Evolutionary conservation across 2,888 invertebrate genomes (phyloP), one percentile per base, ranked within the genome.

Genomic region (Leucoma salicis): DNA sequence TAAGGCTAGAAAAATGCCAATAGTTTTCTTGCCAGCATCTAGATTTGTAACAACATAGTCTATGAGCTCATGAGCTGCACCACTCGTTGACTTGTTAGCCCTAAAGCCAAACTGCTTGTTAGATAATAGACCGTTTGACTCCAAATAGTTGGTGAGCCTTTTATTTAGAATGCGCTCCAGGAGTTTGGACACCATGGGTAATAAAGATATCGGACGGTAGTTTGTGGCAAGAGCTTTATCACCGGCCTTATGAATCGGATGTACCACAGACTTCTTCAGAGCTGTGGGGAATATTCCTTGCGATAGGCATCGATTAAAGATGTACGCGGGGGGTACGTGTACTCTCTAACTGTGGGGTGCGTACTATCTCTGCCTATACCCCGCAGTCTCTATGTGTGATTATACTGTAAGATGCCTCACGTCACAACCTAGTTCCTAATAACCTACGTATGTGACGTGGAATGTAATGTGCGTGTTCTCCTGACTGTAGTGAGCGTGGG

Each of bases 231-330:
- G 21, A 11, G 6, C 11, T 18, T 10, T 33, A 10, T n/a, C 13
- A 6, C 35, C 35, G 2, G n/a, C 12, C 15, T 27, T 27, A 13
- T 27, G 11, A 27, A 35, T 35, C 5, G 35, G 35, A 10, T 35
- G 27, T n/a, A 35, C 15, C 1, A 35, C 14, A 2, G 35, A 25
- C 8, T 8, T 14, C 14, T 35, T 25, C 3, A 35, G 10, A 6
- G 21, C 18, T 1, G 11, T 16, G 5, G 33, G 33, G 13, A 33
- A 33, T 15, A 21, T n/a, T 3, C 33, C 33, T 4, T 8, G 10
- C 5, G 10, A 1, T 21, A 33, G 2, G 13, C 13, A 18, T 8
- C 7, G 11, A 7, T 33, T 33, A 7, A 18, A 14, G n/a, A n/a
- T n/a, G n/a, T n/a, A n/a, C n/a, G n/a, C n/a, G n/a, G n/a, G n/a